A percentile compares a stretch with the other conserved stretches of the same genome.
phyloP scores from a whole-genome alignment of 2,113 vertebrate species.

The Dasypus novemcinctus region DNA sequence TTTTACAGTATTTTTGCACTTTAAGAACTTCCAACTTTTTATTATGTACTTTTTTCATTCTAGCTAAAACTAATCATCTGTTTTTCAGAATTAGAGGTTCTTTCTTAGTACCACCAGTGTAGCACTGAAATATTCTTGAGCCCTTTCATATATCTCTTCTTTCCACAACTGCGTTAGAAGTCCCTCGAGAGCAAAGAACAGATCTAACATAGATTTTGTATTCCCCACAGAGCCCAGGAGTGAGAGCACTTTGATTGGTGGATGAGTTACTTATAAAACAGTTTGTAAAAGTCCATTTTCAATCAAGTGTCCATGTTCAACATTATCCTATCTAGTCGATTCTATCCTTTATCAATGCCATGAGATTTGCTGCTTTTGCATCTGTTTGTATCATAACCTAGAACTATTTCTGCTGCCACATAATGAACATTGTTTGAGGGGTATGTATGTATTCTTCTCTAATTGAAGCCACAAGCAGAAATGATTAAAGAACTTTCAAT shows the following conservation, averaged over 20 bases:
- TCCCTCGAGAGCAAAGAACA: neutral
- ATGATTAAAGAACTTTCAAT: neutral
- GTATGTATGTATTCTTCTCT: neutral
- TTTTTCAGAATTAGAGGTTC: constrained; percentile 17
- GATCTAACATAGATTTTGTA: neutral
- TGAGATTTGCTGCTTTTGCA: neutral
- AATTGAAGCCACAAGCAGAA: neutral
- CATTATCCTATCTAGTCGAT: neutral
- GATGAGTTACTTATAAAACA: neutral
- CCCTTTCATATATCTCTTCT: neutral
- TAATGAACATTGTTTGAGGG: neutral
- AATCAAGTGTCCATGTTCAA: neutral
- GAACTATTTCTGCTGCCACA: neutral
- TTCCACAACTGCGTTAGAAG: neutral
- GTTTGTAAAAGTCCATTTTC: constrained; percentile 2
- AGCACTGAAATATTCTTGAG: neutral
- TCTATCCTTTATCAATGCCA: neutral
- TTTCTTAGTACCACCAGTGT: neutral
- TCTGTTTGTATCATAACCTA: neutral
- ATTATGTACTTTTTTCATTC: neutral
- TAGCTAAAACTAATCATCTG: constrained; percentile 25
- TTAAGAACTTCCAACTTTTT: constrained; percentile 57
- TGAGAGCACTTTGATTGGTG: neutral
- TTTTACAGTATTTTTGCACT: constrained; percentile 68
- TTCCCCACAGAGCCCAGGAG: neutral